A percentile compares a stretch with the other conserved stretches of the same genome.
Conservation (phyloP, 1,140 invertebrate genomes). For the Eriosoma lanigerum region DNA sequence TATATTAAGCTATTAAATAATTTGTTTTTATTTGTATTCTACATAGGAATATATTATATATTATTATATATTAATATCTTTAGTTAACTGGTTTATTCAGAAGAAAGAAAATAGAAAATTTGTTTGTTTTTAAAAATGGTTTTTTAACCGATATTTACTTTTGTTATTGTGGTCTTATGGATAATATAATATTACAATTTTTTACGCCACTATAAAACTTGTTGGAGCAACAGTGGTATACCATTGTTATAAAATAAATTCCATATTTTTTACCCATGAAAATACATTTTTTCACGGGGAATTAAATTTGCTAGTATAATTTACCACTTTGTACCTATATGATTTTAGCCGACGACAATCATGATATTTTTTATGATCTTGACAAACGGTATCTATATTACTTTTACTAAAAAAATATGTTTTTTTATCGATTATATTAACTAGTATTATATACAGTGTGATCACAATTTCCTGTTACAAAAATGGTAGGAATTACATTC, state of each 20-base stretch:
- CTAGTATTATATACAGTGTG: neutral
- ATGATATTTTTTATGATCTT: constrained; percentile 41
- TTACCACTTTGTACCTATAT: constrained; percentile 31
- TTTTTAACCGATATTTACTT: constrained; percentile 13
- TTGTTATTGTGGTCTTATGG: neutral
- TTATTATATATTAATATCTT: too few species aligned
- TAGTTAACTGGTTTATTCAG: too few species aligned
- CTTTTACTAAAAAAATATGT: constrained; percentile 16
- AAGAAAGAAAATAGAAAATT: too few species aligned
- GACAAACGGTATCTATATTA: constrained; percentile 25
- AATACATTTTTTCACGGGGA: constrained; percentile 36
- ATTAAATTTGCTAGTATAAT: constrained; percentile 47
- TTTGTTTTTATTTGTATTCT: too few species aligned
- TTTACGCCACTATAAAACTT: constrained; percentile 28
- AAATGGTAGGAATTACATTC: too few species aligned
- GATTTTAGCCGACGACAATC: constrained; percentile 45
- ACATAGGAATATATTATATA: too few species aligned
- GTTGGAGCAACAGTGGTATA: constrained; percentile 36
- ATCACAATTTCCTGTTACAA: too few species aligned
- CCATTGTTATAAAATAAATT: constrained; percentile 46
- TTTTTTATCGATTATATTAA: constrained; percentile 7
- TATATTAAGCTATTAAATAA: too few species aligned
- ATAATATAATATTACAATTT: constrained; percentile 35
- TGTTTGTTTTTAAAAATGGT: neutral
- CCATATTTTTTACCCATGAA: constrained; percentile 47